Evolutionary conservation across 2,888 invertebrate genomes (phyloP), one percentile per base, ranked within the genome.

Genomic region (Nemurella pictetii): DNA sequence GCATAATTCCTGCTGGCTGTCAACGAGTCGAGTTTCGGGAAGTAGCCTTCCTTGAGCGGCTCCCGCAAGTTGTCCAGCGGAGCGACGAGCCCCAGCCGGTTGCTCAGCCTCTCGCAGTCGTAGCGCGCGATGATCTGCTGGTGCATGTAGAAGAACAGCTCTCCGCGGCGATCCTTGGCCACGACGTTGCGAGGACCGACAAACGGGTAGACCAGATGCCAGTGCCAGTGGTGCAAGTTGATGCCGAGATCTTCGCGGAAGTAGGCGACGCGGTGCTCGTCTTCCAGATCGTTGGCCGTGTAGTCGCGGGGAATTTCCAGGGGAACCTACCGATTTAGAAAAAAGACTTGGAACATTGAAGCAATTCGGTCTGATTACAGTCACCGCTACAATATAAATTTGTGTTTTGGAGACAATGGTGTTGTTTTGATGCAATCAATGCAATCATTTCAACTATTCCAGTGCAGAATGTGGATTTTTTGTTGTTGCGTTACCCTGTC

Each of bases 181-280:
- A 96, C 95, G 74, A 95, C 93, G 87, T 92, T 91, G 0, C 93
- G 90, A 0, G 94, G 93, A 0, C 87, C 88, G 87, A 94, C 94
- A 89, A 94, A 94, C 0, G 96, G 96, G 89, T 96, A 97, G 0
- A 97, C 96, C 87, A 97, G 92, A 90, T 97, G 97, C 75, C 96
- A 97, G 89, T 97, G 96, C 96, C 97, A 97, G 89, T 97, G 97
- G 89, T 97, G 97, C 83, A 96, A 93, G 90, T 97, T 97, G 87
- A 97, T 92, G 87, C 96, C 96, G 86, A 96, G 91, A 90, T 96
- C 97, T 89, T 97, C 97, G 74, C 96, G 93, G 92, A 95, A 97
- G 90, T 97, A 97, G 35, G 96, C 95, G 86, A 96, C 90, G 4
- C 95, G 93, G 89, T 97, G 96, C 88, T 97, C 97, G 0, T 94